Percentiles rank a stretch among this genome's conserved stretches.
phyloP scores from a whole-genome alignment of 2,797 vertebrate species.

The Vespertilio murinus region DNA sequence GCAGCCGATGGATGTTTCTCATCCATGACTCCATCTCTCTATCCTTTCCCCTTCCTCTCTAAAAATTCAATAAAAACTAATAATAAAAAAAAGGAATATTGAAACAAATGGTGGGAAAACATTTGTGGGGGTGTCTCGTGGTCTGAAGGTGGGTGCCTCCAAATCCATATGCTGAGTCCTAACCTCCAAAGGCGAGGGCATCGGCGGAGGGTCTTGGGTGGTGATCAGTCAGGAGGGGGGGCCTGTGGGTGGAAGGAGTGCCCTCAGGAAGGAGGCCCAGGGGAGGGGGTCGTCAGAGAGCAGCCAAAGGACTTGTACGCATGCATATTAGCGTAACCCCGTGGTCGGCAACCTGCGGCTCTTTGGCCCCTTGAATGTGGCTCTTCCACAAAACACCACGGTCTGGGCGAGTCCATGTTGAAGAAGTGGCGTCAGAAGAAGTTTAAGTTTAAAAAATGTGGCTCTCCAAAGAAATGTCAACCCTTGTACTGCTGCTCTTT shows the following conservation, averaged over 20 bases:
- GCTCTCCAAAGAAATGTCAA: too few species aligned
- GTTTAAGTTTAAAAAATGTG: too few species aligned
- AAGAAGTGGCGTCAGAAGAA: too few species aligned
- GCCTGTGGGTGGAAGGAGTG: background rate
- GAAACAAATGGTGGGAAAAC: background rate
- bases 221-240: background rate
- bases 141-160: background rate
- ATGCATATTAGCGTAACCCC: too few species aligned
- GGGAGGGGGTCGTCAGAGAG: too few species aligned
- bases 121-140: background rate
- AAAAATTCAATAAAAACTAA: background rate
- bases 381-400: too few species aligned
- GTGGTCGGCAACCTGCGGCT: too few species aligned
- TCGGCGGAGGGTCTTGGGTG: background rate
- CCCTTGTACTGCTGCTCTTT: too few species aligned
- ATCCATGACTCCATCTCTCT: background rate
- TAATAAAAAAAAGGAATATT: background rate
- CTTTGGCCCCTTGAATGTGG: too few species aligned
- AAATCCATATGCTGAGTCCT: background rate
- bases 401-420: too few species aligned
- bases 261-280: background rate
- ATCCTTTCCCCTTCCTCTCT: background rate
- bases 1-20: background rate
- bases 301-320: too few species aligned
- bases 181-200: background rate